Evolutionary conservation across 2,797 vertebrate genomes (phyloP), one percentile per base, ranked within the genome.

Genomic region (Eupleurogrammus muticus): DNA sequence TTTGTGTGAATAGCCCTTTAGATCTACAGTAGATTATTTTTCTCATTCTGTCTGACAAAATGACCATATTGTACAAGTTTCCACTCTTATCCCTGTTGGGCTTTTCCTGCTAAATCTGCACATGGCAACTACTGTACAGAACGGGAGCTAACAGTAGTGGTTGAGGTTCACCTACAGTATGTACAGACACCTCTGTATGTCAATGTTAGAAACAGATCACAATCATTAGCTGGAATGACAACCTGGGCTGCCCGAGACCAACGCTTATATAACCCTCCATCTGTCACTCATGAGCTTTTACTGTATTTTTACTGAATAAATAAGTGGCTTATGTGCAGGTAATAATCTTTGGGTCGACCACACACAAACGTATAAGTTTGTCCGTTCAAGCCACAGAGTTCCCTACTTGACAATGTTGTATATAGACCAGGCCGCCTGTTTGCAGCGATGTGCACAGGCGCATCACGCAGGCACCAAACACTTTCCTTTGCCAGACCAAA

Each of bases 21-120:
- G 24, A 20, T 2, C 9, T n/a, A 8, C 38, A 14, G 38, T 16
- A 40, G 8, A 14, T 38, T 48, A 19, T 23, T 21, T 49, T 34
- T 17, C 32, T 20, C 10, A 16, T 35, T 57, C 19, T 60, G 12
- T 49, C 21, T 58, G 32, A 23, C 16, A 62, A 44, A 50, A 38
- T 9, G 50, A 17, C 52, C 34, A 60, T 17, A 40, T 38, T 40
- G 16, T 38, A 59, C 13, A 61, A 40, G 66, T 40, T 55, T 49
- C n/a, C 28, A n/a, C 56, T 57, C 52, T 38, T 60, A 44, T 13
- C 67, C 35, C n/a, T 9, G 36, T 52, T 62, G 48, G 35, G 12
- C 36, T 40, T 5, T 11, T 13, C 36, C 11, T 36, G 12, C 35
- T 10, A 1, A 36, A 36, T 38, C 13, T 40, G 38, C 38, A 40